These are phyloP conservation scores for Hemiscyllium ocellatum DNA, from an alignment of 2,113 vertebrate genomes.

Conservation along the genomic window DNA sequence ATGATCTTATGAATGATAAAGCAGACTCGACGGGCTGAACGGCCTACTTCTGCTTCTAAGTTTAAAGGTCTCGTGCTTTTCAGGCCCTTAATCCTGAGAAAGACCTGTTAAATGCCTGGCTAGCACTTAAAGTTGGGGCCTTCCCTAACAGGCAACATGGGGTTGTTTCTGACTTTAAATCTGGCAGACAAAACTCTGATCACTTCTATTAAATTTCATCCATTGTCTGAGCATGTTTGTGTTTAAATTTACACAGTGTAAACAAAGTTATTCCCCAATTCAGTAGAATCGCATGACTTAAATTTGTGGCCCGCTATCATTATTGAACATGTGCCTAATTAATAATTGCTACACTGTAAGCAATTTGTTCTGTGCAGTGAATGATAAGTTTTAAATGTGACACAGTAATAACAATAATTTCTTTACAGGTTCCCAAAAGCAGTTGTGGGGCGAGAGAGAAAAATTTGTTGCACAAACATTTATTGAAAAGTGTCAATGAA, in stretches of 20 bases:
- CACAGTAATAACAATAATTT: not conserved
- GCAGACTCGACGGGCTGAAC: too few relatives aligned
- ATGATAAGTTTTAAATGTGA: not conserved
- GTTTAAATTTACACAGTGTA: not conserved
- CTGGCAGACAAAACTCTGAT: too few relatives aligned
- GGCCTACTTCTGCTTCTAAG: too few relatives aligned
- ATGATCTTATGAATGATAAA: too few relatives aligned
- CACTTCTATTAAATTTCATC: too few relatives aligned
- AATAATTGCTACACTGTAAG: not conserved
- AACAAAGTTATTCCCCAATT: not conserved
- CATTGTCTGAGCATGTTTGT: too few relatives aligned
- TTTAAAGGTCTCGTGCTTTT: too few relatives aligned
- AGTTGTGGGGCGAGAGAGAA: not conserved
- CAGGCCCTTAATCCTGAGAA: too few relatives aligned
- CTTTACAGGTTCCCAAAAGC: not conserved
- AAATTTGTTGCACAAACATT: not conserved
- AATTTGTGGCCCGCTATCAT: not conserved
- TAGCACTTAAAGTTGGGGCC: too few relatives aligned
- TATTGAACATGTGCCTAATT: not conserved
- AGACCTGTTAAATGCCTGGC: too few relatives aligned
- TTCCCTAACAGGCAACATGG: too few relatives aligned
- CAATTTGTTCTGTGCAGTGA: not conserved
- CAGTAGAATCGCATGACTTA: not conserved
- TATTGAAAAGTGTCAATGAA: not conserved
- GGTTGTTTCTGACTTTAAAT: too few relatives aligned